phyloP scores from a whole-genome alignment of 2,888 invertebrate genomes.

The Nymphalis urticae region DNA sequence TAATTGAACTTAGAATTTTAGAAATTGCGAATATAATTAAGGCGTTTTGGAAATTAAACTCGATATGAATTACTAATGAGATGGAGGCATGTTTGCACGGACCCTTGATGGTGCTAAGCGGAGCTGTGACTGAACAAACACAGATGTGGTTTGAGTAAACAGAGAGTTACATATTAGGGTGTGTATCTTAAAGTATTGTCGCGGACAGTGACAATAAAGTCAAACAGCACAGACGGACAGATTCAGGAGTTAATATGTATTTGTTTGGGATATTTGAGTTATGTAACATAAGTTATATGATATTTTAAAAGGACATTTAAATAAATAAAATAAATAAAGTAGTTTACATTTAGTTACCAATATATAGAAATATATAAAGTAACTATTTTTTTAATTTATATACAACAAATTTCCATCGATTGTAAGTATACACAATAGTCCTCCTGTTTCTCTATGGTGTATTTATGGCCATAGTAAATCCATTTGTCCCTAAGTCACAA shows the following conservation, averaged over 20 bases:
- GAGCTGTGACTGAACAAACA: constrained; percentile 68
- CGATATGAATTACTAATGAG: constrained; percentile 22
- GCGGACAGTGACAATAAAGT: neutral
- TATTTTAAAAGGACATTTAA: neutral
- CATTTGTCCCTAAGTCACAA: constrained; percentile 36
- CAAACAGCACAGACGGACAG: too few species aligned
- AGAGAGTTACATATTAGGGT: constrained; percentile 32
- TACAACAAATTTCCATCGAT: too few species aligned
- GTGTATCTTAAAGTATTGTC: neutral
- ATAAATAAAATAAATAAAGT: neutral
- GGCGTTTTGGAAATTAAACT: neutral
- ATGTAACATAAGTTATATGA: neutral
- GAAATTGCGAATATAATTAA: neutral
- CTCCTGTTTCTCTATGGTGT: constrained; percentile 15
- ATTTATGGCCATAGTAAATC: constrained; percentile 55
- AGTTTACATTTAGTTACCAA: too few species aligned
- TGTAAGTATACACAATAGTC: too few species aligned
- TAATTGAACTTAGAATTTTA: too few species aligned
- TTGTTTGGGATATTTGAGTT: too few species aligned
- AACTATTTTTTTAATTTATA: too few species aligned
- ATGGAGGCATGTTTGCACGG: constrained; percentile 28
- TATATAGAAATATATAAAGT: too few species aligned
- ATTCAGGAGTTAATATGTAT: too few species aligned
- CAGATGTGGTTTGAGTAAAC: constrained; percentile 75
- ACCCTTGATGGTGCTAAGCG: constrained; percentile 49